These are phyloP conservation scores for Notamacropus eugenii DNA, from an alignment of 2,797 vertebrate species.

Conservation along the genomic window DNA sequence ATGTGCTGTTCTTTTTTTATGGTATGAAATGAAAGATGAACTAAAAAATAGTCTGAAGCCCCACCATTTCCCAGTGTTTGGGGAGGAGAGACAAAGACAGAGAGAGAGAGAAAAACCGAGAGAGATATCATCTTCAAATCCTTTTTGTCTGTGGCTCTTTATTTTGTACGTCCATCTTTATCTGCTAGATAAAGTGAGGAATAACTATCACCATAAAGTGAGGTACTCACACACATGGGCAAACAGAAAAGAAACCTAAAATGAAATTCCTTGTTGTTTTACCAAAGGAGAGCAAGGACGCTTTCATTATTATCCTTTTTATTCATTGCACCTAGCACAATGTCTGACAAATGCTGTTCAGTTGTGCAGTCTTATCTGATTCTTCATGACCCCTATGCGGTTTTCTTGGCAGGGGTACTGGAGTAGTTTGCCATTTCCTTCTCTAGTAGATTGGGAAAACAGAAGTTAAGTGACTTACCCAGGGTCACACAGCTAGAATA, in stretches of 20 bases:
- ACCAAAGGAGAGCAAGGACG: background rate
- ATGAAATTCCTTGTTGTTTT: background rate
- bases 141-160: background rate
- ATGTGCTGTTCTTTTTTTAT: conserved; percentile 54
- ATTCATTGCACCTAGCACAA: background rate
- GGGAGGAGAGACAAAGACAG: background rate
- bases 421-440: background rate
- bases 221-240: background rate
- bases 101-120: background rate
- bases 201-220: background rate
- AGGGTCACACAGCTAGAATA: background rate
- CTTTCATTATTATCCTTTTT: background rate
- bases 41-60: conserved; percentile 29
- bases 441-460: background rate
- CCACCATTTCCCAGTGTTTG: conserved; percentile 30
- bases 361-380: background rate
- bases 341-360: background rate
- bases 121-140: background rate
- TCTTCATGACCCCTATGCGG: background rate
- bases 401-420: background rate
- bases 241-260: background rate
- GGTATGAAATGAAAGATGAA: conserved; percentile 59
- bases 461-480: background rate
- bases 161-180: background rate
- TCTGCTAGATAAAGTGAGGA: background rate